Conservation (phyloP, 2,113 vertebrate species). For the Bombycilla garrulus region DNA sequence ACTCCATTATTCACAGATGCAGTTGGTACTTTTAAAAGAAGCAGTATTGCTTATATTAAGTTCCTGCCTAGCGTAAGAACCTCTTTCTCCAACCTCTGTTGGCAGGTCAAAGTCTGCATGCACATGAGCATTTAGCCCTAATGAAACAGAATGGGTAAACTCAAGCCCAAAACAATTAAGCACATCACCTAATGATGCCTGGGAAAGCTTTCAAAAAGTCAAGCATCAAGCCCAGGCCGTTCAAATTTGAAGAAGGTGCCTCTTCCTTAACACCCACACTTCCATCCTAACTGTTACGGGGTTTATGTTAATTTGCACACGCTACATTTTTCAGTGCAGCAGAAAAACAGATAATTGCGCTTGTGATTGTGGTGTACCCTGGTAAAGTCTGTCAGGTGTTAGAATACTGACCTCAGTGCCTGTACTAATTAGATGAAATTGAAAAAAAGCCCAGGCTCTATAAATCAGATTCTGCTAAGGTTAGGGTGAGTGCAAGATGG, state of each 20-base stretch:
- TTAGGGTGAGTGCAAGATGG: neutral
- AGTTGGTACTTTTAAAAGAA: neutral
- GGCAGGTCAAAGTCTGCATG: neutral
- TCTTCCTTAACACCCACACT: neutral
- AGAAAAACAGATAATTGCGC: conserved; percentile 32
- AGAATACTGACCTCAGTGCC: conserved; percentile 1
- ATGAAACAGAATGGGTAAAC: neutral
- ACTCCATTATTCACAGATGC: neutral
- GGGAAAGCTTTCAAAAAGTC: neutral
- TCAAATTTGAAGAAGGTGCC: neutral
- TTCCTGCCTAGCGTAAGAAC: neutral
- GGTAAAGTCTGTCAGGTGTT: conserved; percentile 26
- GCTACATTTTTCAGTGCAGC: conserved; percentile 7
- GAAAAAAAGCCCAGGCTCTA: neutral
- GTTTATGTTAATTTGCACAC: conserved; percentile 11
- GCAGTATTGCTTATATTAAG: neutral
- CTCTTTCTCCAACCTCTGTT: neutral
- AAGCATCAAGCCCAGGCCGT: neutral
- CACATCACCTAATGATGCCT: neutral
- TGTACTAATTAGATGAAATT: conserved; percentile 35
- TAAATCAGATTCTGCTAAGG: neutral
- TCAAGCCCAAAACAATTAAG: neutral
- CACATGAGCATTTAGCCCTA: neutral
- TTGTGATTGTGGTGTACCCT: conserved; percentile 8
- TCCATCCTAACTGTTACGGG: neutral